Percentiles rank a stretch among this genome's conserved stretches.
phyloP scores from a whole-genome alignment of 1,140 invertebrate genomes.

The Panagrolaimus sp. region DNA sequence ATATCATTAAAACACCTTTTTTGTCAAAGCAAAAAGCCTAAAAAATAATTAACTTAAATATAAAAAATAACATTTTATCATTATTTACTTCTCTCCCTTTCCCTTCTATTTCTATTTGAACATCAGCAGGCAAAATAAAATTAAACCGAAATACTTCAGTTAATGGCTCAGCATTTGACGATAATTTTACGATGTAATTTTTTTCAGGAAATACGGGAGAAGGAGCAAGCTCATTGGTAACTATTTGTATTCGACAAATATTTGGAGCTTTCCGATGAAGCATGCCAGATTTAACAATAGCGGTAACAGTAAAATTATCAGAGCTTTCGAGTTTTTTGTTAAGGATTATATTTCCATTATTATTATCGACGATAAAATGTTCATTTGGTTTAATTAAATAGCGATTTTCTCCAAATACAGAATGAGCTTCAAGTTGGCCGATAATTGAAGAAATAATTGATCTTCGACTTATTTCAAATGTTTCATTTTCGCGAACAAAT shows the following conservation, averaged over 20 bases:
- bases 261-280: background rate
- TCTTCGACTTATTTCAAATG: slow-evolving; percentile 5
- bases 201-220: slow-evolving; percentile 2
- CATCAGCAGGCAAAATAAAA: slow-evolving; percentile 5
- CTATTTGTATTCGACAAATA: background rate
- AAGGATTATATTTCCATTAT: background rate
- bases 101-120: background rate
- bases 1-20: background rate
- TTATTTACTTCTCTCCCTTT: background rate
- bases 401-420: background rate
- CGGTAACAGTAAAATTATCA: background rate
- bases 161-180: background rate
- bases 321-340: background rate
- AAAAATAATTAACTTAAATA: too few species aligned
- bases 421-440: background rate
- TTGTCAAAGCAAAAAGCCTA: background rate
- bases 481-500: background rate
- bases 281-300: background rate
- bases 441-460: background rate
- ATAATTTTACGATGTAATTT: background rate
- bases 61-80: too few species aligned
- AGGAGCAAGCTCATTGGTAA: background rate
- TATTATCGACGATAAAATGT: background rate
- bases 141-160: background rate
- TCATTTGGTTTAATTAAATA: background rate